phyloP scores from a whole-genome alignment of 1,140 invertebrate species.

The Camponotus floridanus region DNA sequence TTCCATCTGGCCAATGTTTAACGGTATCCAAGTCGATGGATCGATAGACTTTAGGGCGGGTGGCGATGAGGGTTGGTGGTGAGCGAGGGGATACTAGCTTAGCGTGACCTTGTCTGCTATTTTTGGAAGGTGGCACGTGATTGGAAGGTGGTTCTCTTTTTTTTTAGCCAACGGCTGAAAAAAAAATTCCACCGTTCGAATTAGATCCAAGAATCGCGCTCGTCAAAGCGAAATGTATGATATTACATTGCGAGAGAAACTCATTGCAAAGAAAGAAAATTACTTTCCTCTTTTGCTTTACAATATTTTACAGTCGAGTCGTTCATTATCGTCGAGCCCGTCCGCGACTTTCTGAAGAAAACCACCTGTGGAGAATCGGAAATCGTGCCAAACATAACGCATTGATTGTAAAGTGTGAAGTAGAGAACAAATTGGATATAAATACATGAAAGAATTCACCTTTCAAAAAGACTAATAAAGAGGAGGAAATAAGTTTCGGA shows the following conservation, averaged over 20 bases:
- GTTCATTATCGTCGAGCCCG: neutral
- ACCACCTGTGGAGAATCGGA: neutral
- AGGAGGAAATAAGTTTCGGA: neutral
- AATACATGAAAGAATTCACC: neutral
- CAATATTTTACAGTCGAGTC: neutral
- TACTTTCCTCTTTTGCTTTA: neutral
- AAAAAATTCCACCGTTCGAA: conserved; percentile 59
- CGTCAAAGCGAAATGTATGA: conserved; percentile 15
- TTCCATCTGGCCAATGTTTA: conserved; percentile 14
- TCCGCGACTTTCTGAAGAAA: conserved; percentile 1
- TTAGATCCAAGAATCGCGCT: conserved; percentile 42
- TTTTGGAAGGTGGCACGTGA: conserved; percentile 66
- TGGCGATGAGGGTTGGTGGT: conserved; percentile 26
- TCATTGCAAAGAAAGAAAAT: neutral
- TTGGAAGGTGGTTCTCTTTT: conserved; percentile 54
- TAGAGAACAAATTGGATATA: neutral
- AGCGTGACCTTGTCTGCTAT: conserved; percentile 72
- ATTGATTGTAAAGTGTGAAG: neutral
- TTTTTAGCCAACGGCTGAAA: conserved; percentile 39
- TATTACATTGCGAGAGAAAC: neutral
- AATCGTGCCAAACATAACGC: neutral
- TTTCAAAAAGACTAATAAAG: neutral
- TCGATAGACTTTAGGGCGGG: conserved; percentile 68
- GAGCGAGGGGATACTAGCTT: conserved; percentile 34
- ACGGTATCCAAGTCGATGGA: conserved; percentile 54